These are phyloP conservation scores for Cremastinae sp. DNA, from an alignment of 2,888 invertebrate genomes.

Conservation along the genomic window DNA sequence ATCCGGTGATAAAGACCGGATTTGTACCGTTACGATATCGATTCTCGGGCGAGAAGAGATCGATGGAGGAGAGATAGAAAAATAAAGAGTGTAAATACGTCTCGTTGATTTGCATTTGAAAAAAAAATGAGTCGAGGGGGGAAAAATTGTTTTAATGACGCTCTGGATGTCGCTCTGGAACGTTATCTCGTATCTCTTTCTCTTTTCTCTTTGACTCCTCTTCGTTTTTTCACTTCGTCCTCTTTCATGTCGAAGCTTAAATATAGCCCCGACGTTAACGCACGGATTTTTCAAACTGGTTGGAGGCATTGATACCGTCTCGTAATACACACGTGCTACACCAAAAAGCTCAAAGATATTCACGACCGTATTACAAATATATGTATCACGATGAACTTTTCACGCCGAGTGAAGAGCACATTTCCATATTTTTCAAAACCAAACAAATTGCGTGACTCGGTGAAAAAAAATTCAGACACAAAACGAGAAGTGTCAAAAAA, in stretches of 20 bases:
- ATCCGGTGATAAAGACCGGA: conserved; percentile 17
- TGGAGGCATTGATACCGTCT: conserved; percentile 33
- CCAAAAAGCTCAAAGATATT: not conserved
- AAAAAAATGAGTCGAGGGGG: not conserved
- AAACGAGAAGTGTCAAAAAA: no score
- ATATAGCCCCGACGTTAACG: conserved; percentile 51
- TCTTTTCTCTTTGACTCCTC: not conserved
- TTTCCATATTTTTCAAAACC: no score
- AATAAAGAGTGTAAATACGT: conserved; percentile 3
- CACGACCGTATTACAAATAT: not conserved
- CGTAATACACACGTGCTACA: conserved; percentile 18
- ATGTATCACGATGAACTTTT: not conserved
- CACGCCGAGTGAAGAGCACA: no score
- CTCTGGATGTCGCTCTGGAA: conserved; percentile 37
- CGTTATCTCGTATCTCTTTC: conserved; percentile 50
- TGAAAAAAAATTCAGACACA: no score
- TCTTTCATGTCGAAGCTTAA: conserved; percentile 49
- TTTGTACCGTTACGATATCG: conserved; percentile 31
- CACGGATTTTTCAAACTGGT: conserved; percentile 22
- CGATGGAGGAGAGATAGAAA: conserved; percentile 17
- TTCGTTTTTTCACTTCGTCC: not conserved
- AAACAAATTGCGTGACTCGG: no score
- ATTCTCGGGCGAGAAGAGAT: conserved; percentile 5
- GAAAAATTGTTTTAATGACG: conserved; percentile 30
- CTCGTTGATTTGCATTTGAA: not conserved